Evolutionary conservation across 2,888 invertebrate species (phyloP).

Genomic region (Agrotis puta): DNA sequence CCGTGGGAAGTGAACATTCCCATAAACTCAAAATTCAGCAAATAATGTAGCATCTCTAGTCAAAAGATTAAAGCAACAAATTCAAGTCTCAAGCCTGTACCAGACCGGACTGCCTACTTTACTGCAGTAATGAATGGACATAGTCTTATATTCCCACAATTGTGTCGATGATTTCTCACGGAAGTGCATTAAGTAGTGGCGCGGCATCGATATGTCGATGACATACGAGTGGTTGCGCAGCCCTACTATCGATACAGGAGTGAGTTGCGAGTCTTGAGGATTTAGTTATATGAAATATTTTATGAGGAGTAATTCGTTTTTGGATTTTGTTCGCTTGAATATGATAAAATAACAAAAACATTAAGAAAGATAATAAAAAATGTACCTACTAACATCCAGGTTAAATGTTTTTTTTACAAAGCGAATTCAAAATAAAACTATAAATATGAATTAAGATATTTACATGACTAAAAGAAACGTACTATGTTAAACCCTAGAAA

Average conservation of each 20-base stretch:
- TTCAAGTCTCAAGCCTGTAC: conserved; percentile 1
- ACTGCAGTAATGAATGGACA: conserved; percentile 47
- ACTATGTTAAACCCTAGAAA: not conserved
- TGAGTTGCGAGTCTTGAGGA: conserved; percentile 10
- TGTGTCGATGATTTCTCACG: conserved; percentile 70
- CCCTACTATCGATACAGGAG: conserved; percentile 40
- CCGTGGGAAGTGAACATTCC: conserved; percentile 24
- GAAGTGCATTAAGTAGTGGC: conserved; percentile 67
- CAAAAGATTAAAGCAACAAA: conserved; percentile 49
- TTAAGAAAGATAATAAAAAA: too few species aligned
- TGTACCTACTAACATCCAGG: too few species aligned
- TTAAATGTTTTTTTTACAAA: too few species aligned
- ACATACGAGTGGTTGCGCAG: conserved; percentile 57
- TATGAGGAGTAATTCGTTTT: too few species aligned
- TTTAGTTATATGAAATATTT: not conserved
- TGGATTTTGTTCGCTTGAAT: too few species aligned
- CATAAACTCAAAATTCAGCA: not conserved
- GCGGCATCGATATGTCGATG: conserved; percentile 60
- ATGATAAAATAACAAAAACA: too few species aligned
- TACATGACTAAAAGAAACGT: not conserved
- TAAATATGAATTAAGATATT: not conserved
- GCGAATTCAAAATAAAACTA: too few species aligned
- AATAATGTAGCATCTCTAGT: conserved; percentile 28
- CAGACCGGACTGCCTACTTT: conserved; percentile 38
- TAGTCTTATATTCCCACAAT: conserved; percentile 66